phyloP scores from a whole-genome alignment of 2,113 vertebrate species.

The Propithecus coquereli region DNA sequence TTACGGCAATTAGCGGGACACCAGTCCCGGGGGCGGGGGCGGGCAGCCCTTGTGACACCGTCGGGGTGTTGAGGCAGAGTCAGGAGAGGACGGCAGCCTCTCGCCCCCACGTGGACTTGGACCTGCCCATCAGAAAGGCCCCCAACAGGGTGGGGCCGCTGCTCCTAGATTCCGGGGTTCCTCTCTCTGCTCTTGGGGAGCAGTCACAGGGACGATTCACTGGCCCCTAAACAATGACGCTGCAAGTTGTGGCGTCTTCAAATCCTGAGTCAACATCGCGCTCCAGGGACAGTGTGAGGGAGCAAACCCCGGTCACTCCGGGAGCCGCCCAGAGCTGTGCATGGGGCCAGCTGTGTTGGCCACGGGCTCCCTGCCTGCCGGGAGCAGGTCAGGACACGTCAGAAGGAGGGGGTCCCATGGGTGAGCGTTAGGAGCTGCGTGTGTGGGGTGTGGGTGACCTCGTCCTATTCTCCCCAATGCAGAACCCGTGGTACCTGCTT shows the following conservation, averaged over 20 bases:
- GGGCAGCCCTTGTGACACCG: fast-evolving
- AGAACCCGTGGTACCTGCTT: not conserved
- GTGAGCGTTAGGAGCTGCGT: fast-evolving
- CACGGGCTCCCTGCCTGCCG: fast-evolving
- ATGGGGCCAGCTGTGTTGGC: not conserved
- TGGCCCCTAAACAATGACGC: no score
- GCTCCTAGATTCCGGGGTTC: not conserved
- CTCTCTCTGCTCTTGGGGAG: not conserved
- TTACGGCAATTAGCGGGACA: not conserved
- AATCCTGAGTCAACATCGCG: fast-evolving
- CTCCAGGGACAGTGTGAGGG: no score
- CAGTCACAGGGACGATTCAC: fast-evolving
- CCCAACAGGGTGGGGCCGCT: fast-evolving
- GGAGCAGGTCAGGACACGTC: fast-evolving
- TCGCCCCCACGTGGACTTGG: fast-evolving
- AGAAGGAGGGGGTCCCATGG: not conserved
- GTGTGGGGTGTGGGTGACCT: no score
- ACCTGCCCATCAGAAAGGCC: not conserved
- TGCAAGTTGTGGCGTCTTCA: fast-evolving
- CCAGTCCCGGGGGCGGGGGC: fast-evolving
- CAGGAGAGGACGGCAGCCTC: not conserved
- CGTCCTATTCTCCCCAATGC: fast-evolving
- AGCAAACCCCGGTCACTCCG: fast-evolving
- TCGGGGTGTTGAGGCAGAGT: not conserved
- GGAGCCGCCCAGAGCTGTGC: not conserved